A percentile compares a stretch with the other conserved stretches of the same genome.
These are phyloP conservation scores for Drosophila ogumai DNA, from an alignment of 1,140 invertebrate species.

Conservation along the genomic window DNA sequence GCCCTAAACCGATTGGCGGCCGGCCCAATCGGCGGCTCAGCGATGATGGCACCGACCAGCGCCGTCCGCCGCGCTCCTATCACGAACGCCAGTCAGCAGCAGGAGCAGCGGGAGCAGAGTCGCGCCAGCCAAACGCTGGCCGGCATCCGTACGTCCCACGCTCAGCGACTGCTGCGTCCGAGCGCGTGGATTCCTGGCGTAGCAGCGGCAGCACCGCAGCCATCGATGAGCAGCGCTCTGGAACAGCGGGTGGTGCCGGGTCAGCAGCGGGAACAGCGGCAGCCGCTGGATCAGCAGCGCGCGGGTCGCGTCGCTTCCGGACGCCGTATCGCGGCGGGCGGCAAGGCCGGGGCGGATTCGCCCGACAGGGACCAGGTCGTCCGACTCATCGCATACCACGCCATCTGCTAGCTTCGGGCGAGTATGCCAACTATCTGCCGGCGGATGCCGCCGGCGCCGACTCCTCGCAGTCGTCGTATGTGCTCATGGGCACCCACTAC, in stretches of 20 bases:
- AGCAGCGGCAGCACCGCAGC: constrained; percentile 78
- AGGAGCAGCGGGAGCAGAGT: constrained; percentile 36
- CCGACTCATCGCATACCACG: constrained; percentile 82
- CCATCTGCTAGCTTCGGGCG: constrained; percentile 84
- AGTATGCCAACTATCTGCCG: constrained; percentile 75
- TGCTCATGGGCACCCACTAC: constrained; percentile 88
- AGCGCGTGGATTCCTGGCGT: constrained; percentile 85
- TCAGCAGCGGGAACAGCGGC: constrained; percentile 36
- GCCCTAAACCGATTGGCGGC: constrained; percentile 78
- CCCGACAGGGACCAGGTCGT: constrained; percentile 84
- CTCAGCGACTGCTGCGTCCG: constrained; percentile 65
- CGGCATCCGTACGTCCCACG: constrained; percentile 68
- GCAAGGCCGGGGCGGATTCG: constrained; percentile 80
- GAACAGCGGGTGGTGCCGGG: constrained; percentile 52
- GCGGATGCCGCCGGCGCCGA: constrained; percentile 78
- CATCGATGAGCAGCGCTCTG: constrained; percentile 62
- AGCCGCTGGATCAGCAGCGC: constrained; percentile 42
- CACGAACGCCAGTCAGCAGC: constrained; percentile 48
- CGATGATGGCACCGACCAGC: constrained; percentile 63
- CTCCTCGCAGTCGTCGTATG: constrained; percentile 85
- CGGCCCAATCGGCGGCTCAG: constrained; percentile 65
- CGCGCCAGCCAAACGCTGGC: constrained; percentile 49
- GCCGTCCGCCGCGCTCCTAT: constrained; percentile 65
- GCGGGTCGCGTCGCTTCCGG: constrained; percentile 75
- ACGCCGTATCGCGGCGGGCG: constrained; percentile 81